A percentile compares a stretch with the other conserved stretches of the same genome.
Conservation (phyloP, 2,113 vertebrate species). For the Bubo bubo region DNA sequence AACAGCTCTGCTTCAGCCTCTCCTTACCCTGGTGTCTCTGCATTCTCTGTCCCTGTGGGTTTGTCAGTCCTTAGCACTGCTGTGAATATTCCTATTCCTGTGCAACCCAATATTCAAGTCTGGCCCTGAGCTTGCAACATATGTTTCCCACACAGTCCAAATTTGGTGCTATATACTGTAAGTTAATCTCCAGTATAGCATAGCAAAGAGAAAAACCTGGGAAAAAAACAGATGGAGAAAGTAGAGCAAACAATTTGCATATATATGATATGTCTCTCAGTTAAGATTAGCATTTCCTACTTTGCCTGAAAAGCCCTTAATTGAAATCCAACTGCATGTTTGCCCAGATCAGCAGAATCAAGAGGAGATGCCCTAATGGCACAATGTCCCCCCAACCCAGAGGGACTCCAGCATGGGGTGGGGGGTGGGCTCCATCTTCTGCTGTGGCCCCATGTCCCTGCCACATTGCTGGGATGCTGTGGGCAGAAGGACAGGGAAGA, state of each 20-base stretch:
- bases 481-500: background rate
- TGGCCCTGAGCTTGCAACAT: constrained; percentile 64
- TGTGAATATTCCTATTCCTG: constrained; percentile 62
- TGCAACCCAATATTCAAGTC: constrained; percentile 57
- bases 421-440: background rate
- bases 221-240: constrained; percentile 66
- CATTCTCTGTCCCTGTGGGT: constrained; percentile 56
- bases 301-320: constrained; percentile 30
- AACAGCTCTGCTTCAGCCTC: constrained; percentile 44
- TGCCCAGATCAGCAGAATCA: background rate
- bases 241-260: constrained; percentile 70
- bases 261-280: constrained; percentile 59
- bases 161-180: constrained; percentile 53
- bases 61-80: constrained; percentile 38
- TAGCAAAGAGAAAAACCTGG: constrained; percentile 24
- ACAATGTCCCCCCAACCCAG: background rate
- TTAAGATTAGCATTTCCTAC: constrained; percentile 60
- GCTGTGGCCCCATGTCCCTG: background rate
- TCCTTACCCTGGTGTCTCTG: constrained; percentile 30
- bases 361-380: background rate
- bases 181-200: constrained; percentile 61
- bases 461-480: background rate
- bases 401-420: background rate
- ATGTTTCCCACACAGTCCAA: constrained; percentile 64
- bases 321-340: background rate